Evolutionary conservation across 2,113 vertebrate species (phyloP).

Genomic region (Rhagologus leucostigma): DNA sequence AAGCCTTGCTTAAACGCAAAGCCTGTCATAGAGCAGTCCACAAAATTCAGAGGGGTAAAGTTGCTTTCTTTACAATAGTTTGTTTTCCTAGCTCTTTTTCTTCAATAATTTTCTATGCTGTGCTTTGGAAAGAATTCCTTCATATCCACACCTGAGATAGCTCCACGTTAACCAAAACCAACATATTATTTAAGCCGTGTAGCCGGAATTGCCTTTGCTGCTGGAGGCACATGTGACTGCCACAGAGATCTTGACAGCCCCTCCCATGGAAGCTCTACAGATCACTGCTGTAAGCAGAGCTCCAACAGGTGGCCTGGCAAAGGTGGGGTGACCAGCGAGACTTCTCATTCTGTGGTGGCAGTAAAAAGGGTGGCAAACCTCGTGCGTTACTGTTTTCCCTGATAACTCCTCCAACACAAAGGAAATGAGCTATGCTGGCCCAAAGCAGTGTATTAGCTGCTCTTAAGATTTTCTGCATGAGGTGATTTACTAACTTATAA

Average conservation of each 20-base stretch:
- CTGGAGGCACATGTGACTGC: background rate
- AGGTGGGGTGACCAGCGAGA: background rate
- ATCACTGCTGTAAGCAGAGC: fast-evolving
- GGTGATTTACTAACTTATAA: background rate
- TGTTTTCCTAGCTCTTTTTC: background rate
- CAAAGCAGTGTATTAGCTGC: background rate
- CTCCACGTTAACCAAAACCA: background rate
- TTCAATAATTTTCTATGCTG: background rate
- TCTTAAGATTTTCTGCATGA: background rate
- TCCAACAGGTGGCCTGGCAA: background rate
- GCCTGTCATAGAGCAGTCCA: background rate
- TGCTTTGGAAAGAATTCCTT: background rate
- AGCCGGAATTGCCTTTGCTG: background rate
- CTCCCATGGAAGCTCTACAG: background rate
- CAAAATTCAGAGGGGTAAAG: background rate
- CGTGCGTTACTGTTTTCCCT: background rate
- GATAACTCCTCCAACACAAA: background rate
- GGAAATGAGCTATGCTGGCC: background rate
- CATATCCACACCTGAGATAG: background rate
- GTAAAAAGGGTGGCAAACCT: background rate
- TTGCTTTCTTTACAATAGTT: background rate
- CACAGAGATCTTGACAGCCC: fast-evolving
- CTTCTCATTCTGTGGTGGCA: background rate
- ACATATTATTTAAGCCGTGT: background rate
- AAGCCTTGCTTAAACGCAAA: background rate